phyloP scores from a whole-genome alignment of 2,113 vertebrate genomes.

The Chionodraco myersi region DNA sequence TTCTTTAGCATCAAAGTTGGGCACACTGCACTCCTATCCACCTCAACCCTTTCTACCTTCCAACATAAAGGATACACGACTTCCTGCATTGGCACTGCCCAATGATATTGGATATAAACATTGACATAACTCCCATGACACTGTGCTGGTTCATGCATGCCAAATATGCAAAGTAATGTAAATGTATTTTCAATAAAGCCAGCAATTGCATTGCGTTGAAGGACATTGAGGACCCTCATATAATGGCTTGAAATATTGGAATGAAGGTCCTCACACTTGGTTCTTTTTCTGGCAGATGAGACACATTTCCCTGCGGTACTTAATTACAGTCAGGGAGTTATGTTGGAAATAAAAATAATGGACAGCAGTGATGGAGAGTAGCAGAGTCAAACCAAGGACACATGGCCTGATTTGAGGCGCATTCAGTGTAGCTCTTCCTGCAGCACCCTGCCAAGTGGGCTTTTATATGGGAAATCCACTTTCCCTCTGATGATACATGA shows the following conservation, averaged over 20 bases:
- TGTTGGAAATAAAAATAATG: constrained; percentile 53
- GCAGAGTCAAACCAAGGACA: constrained; percentile 69
- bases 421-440: constrained; percentile 20
- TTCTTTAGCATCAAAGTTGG: constrained; percentile 3
- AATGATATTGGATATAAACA: constrained; percentile 6
- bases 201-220: not conserved
- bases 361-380: constrained; percentile 41
- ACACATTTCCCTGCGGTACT: constrained; percentile 29
- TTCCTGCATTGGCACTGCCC: not conserved
- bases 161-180: not conserved
- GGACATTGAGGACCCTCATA: constrained; percentile 17
- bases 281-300: constrained; percentile 22
- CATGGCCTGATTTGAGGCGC: constrained; percentile 26
- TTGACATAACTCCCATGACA: not conserved
- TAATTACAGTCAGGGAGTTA: constrained; percentile 52
- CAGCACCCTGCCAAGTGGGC: constrained; percentile 4
- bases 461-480: not conserved
- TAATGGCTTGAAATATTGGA: constrained; percentile 37
- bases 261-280: not conserved
- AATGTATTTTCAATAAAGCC: not conserved
- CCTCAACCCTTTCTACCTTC: not conserved
- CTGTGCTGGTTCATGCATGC: not conserved
- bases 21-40: not conserved
- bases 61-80: not conserved
- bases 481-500: not conserved